Conservation (phyloP, 2,113 vertebrate species). For the Centropus unirufus region DNA sequence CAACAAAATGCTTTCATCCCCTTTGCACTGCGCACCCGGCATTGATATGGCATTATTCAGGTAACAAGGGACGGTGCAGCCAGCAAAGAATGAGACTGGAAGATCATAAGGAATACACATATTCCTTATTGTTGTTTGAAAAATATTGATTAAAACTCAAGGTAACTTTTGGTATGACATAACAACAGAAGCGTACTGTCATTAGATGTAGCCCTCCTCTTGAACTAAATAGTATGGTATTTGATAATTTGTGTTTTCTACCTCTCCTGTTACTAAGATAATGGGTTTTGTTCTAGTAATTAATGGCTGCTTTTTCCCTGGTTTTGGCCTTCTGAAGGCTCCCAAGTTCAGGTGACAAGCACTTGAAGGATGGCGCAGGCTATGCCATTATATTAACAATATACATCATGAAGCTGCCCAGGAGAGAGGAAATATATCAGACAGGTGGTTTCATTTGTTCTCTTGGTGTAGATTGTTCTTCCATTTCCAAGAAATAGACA, state of each 20-base stretch:
- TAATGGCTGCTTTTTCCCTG: neutral
- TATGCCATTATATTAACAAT: neutral
- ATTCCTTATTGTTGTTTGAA: neutral
- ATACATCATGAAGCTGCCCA: neutral
- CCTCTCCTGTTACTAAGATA: neutral
- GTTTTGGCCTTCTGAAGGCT: neutral
- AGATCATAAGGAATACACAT: neutral
- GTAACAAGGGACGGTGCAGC: neutral
- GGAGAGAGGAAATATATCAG: neutral
- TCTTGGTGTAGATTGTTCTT: neutral
- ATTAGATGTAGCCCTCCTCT: neutral
- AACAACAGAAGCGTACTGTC: neutral
- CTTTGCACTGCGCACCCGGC: neutral
- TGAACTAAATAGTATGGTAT: neutral
- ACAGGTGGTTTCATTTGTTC: neutral
- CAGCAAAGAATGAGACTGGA: neutral
- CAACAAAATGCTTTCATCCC: constrained; percentile 18
- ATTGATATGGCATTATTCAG: neutral
- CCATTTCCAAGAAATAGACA: neutral
- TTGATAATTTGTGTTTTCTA: neutral
- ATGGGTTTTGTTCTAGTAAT: neutral
- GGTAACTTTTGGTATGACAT: neutral
- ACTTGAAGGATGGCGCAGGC: neutral
- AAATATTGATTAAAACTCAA: neutral
- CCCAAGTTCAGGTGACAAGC: neutral